These are phyloP conservation scores for Amphiura filiformis DNA, from an alignment of 35 echinoderm and acorn worm species.

Conservation along the genomic window DNA sequence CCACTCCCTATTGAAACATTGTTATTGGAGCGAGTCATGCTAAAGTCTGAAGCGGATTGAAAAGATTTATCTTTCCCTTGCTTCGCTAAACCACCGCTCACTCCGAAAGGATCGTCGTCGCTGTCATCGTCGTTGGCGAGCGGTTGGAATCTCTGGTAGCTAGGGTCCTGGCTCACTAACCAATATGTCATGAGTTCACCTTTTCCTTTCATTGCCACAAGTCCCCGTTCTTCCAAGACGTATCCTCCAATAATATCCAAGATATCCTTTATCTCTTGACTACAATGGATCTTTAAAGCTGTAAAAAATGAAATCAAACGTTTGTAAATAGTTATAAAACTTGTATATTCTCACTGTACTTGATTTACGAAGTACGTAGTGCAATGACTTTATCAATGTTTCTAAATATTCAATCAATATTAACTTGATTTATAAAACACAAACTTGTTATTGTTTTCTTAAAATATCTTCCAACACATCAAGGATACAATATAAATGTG, in stretches of 20 bases:
- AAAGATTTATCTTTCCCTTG: not conserved
- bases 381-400: too few relatives aligned
- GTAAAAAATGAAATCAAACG: not conserved
- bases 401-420: too few relatives aligned
- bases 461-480: too few relatives aligned
- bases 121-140: not conserved
- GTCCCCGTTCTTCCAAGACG: constrained; percentile 55
- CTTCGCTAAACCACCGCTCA: not conserved
- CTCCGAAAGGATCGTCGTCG: not conserved
- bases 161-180: constrained; percentile 67
- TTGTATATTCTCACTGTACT: too few relatives aligned
- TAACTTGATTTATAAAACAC: too few relatives aligned
- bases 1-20: not conserved
- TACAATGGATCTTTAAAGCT: constrained; percentile 90
- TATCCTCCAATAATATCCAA: constrained; percentile 63
- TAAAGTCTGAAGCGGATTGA: not conserved
- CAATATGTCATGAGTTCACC: constrained; percentile 86
- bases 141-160: constrained; percentile 55
- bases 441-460: too few relatives aligned
- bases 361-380: too few relatives aligned
- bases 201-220: constrained; percentile 90
- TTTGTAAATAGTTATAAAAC: too few relatives aligned
- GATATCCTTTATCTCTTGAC: constrained; percentile 51
- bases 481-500: too few relatives aligned
- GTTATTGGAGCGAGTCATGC: constrained; percentile 8